Conservation (phyloP, 2,797 vertebrate genomes). For the Lutjanus argentimaculatus region DNA sequence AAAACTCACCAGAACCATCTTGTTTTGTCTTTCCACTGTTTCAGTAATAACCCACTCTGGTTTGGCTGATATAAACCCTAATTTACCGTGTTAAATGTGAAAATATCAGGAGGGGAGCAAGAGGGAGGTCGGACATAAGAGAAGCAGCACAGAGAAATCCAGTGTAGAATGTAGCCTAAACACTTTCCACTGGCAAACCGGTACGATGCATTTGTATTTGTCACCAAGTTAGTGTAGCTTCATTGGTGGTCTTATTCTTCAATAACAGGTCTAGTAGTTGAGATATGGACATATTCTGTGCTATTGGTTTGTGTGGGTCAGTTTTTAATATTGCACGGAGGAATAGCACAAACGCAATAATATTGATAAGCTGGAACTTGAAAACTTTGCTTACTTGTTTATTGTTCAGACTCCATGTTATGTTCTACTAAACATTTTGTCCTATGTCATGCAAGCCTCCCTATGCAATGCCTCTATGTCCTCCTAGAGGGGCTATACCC, state of each 20-base stretch:
- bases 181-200: not conserved
- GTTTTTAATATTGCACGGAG: not conserved
- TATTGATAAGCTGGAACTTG: not conserved
- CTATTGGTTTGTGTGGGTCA: not conserved
- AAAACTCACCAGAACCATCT: too few relatives aligned
- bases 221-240: not conserved
- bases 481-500: not conserved
- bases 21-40: too few relatives aligned
- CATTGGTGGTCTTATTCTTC: not conserved
- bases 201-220: not conserved
- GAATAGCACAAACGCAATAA: not conserved
- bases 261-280: not conserved
- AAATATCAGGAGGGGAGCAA: too few relatives aligned
- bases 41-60: too few relatives aligned
- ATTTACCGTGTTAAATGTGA: too few relatives aligned
- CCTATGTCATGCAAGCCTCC: not conserved
- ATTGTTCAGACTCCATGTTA: not conserved
- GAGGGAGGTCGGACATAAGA: too few relatives aligned
- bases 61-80: too few relatives aligned
- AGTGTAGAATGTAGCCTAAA: too few relatives aligned
- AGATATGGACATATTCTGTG: not conserved
- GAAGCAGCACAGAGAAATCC: too few relatives aligned
- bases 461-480: not conserved
- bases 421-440: not conserved
- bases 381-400: not conserved